A percentile compares a stretch with the other conserved stretches of the same genome.
phyloP scores from a whole-genome alignment of 1,140 invertebrate species.

The Cotesia glomerata region DNA sequence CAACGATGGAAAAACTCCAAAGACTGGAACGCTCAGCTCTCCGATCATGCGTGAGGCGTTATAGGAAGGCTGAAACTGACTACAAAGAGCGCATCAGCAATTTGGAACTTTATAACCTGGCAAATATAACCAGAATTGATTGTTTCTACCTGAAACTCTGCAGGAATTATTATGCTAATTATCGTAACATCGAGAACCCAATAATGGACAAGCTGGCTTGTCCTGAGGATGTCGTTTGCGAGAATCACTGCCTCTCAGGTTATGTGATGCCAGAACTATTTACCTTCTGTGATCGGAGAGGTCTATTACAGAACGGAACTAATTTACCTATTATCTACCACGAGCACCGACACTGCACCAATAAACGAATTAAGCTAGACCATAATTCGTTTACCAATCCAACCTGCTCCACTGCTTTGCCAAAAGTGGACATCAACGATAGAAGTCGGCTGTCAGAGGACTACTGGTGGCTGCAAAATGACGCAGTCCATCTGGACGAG shows the following conservation, averaged over 20 bases:
- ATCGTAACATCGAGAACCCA: background rate
- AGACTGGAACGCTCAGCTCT: conserved; percentile 15
- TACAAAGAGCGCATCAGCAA: background rate
- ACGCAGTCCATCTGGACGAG: background rate
- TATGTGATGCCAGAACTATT: background rate
- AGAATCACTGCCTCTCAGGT: background rate
- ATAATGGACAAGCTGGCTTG: background rate
- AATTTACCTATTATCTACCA: background rate
- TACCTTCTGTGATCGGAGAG: background rate
- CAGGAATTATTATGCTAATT: conserved; percentile 28
- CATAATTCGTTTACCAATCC: background rate
- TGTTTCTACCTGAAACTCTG: background rate
- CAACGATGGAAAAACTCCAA: conserved; percentile 8
- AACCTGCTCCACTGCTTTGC: background rate
- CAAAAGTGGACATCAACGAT: background rate
- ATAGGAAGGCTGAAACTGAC: background rate
- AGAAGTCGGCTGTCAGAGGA: background rate
- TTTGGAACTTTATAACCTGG: background rate
- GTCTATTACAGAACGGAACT: background rate
- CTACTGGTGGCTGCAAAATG: background rate
- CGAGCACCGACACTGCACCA: background rate
- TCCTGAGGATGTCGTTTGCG: background rate
- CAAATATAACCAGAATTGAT: background rate
- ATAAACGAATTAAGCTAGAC: background rate
- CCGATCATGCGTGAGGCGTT: background rate